These are phyloP conservation scores for Rhinoderma darwinii DNA, from an alignment of 2,113 vertebrate genomes.

Conservation along the genomic window DNA sequence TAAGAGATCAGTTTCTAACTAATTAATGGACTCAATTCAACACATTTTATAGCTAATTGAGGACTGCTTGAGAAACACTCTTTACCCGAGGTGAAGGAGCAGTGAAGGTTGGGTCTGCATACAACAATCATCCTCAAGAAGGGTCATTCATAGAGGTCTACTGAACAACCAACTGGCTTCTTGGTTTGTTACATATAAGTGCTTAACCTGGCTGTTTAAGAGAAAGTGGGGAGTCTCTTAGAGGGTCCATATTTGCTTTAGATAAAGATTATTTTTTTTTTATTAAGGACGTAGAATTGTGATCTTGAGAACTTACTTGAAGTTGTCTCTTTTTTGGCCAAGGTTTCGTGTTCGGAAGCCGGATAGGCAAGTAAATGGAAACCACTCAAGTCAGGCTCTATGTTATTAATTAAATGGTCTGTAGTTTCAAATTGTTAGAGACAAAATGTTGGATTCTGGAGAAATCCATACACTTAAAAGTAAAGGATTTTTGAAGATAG, in stretches of 20 bases:
- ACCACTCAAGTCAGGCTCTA: background rate
- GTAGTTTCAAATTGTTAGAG: constrained; percentile 37
- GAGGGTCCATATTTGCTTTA: background rate
- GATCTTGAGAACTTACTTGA: too few relatives aligned
- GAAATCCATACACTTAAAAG: constrained; percentile 25
- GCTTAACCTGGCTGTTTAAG: background rate
- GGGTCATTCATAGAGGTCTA: background rate
- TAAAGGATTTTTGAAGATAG: constrained; percentile 69
- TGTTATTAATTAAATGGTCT: constrained; percentile 39
- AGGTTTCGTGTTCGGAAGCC: background rate
- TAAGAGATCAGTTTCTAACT: background rate
- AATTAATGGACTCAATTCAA: background rate
- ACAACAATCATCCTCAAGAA: background rate
- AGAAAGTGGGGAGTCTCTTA: background rate
- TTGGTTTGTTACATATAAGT: background rate
- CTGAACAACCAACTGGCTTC: background rate
- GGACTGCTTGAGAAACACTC: background rate
- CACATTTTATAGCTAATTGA: background rate
- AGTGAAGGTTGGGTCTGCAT: background rate
- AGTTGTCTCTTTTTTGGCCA: constrained; percentile 11
- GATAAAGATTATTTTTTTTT: background rate
- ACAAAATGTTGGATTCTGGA: constrained; percentile 27
- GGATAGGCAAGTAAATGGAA: background rate
- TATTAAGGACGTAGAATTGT: background rate
- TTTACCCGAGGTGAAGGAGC: background rate